These are phyloP conservation scores for Stratiomys singularior DNA, from an alignment of 2,888 invertebrate species.

Conservation along the genomic window DNA sequence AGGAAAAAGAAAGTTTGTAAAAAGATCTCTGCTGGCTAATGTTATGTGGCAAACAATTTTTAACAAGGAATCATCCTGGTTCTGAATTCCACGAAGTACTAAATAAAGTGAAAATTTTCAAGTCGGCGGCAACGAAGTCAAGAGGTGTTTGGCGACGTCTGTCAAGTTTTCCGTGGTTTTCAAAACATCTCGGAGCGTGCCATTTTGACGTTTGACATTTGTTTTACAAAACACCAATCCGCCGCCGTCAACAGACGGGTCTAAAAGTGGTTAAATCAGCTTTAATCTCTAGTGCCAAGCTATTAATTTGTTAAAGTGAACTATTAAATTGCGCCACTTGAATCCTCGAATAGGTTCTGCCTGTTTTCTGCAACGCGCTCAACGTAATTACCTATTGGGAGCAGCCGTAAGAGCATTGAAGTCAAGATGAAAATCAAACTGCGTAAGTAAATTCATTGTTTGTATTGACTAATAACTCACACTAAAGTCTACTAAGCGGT, in stretches of 20 bases:
- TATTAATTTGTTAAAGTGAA: not conserved
- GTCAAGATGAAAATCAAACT: slow-evolving; percentile 45
- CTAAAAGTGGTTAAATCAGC: too few relatives aligned
- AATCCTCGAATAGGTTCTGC: too few relatives aligned
- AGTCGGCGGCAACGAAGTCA: slow-evolving; percentile 4
- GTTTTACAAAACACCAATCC: slow-evolving; percentile 5
- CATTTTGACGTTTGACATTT: slow-evolving; percentile 48
- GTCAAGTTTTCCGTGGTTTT: slow-evolving; percentile 19
- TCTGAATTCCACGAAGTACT: not conserved
- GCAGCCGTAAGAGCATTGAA: slow-evolving; percentile 12
- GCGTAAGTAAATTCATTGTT: slow-evolving; percentile 37
- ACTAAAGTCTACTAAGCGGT: not conserved
- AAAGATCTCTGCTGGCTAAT: too few relatives aligned
- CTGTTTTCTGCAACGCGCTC: too few relatives aligned
- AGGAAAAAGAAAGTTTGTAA: too few relatives aligned
- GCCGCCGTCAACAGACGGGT: not conserved
- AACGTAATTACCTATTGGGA: too few relatives aligned
- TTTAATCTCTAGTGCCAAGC: not conserved
- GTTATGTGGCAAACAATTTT: too few relatives aligned
- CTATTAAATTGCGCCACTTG: too few relatives aligned
- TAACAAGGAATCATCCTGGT: not conserved
- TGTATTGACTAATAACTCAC: not conserved
- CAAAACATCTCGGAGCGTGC: slow-evolving; percentile 44
- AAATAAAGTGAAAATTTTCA: not conserved
- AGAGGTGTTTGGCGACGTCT: slow-evolving; percentile 7